A percentile compares a stretch with the other conserved stretches of the same genome.
phyloP scores from a whole-genome alignment of 2,888 invertebrate genomes.

The Selenia dentaria region DNA sequence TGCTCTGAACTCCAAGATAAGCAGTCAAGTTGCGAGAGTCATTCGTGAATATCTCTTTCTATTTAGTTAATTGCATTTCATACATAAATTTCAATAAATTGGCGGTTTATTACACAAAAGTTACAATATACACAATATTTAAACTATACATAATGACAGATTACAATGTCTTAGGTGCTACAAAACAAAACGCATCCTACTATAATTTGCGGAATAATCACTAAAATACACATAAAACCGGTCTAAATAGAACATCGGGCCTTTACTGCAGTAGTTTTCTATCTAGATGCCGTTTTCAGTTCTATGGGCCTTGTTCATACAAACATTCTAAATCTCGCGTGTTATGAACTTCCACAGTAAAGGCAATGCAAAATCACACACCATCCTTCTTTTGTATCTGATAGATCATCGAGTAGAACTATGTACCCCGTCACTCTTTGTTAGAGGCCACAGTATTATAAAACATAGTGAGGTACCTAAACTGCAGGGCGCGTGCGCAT shows the following conservation, averaged over 20 bases:
- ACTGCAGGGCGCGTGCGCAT: too few species aligned
- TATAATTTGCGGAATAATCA: conserved; percentile 3
- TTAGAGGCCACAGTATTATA: too few species aligned
- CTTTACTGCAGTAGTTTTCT: not conserved
- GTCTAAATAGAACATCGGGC: conserved; percentile 1
- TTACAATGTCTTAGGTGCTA: conserved; percentile 5
- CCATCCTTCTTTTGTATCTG: too few species aligned
- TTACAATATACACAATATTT: conserved; percentile 8
- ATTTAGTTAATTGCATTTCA: not conserved
- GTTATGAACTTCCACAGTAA: too few species aligned
- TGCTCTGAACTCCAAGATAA: too few species aligned
- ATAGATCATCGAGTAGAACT: too few species aligned
- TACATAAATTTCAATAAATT: conserved; percentile 11
- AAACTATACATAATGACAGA: conserved; percentile 12
- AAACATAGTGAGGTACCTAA: too few species aligned
- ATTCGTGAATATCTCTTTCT: too few species aligned
- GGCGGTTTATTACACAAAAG: conserved; percentile 11
- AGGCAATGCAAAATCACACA: too few species aligned
- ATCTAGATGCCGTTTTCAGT: conserved; percentile 2
- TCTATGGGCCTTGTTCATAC: not conserved
- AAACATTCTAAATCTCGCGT: not conserved
- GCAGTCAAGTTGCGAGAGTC: too few species aligned
- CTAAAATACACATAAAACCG: conserved; percentile 11
- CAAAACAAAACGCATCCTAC: conserved; percentile 12
- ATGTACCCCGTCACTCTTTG: too few species aligned